Conservation (phyloP, 1,140 invertebrate genomes). For the Lanistes nyassanus region DNA sequence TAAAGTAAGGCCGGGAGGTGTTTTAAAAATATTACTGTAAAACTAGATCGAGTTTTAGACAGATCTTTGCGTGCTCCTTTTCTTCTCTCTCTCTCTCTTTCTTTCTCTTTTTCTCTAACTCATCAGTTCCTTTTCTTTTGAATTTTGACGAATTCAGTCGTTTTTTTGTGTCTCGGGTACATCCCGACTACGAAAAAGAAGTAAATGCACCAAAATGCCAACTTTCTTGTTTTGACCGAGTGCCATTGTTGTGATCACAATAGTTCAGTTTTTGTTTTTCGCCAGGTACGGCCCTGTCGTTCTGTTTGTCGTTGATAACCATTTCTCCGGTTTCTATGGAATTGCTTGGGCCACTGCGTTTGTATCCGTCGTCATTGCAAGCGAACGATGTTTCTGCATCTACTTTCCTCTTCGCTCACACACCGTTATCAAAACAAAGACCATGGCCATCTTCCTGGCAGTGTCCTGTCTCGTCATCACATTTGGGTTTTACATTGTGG, state of each 20-base stretch:
- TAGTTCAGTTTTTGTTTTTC: neutral
- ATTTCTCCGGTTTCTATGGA: neutral
- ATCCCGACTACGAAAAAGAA: too few species aligned
- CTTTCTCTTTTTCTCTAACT: constrained; percentile 8
- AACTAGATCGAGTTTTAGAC: neutral
- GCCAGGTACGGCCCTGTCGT: neutral
- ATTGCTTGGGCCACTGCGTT: neutral
- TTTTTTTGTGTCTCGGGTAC: neutral
- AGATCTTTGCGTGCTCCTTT: neutral
- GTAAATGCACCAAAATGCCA: too few species aligned
- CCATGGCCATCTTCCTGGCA: constrained; percentile 3
- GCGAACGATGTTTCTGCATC: constrained; percentile 21
- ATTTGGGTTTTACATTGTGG: constrained; percentile 1
- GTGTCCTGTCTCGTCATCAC: neutral
- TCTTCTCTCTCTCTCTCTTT: neutral
- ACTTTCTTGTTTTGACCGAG: neutral
- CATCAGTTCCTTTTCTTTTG: neutral
- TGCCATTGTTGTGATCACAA: neutral
- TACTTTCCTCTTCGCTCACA: constrained; percentile 10
- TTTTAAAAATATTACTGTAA: neutral
- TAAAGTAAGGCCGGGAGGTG: too few species aligned
- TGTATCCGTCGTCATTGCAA: constrained; percentile 12
- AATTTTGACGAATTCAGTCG: neutral
- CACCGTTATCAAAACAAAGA: constrained; percentile 4
- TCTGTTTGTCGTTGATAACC: neutral